Percentiles rank a stretch among this genome's conserved stretches.
Conservation (phyloP, 2,113 vertebrate genomes). For the Lanius ludovicianus region DNA sequence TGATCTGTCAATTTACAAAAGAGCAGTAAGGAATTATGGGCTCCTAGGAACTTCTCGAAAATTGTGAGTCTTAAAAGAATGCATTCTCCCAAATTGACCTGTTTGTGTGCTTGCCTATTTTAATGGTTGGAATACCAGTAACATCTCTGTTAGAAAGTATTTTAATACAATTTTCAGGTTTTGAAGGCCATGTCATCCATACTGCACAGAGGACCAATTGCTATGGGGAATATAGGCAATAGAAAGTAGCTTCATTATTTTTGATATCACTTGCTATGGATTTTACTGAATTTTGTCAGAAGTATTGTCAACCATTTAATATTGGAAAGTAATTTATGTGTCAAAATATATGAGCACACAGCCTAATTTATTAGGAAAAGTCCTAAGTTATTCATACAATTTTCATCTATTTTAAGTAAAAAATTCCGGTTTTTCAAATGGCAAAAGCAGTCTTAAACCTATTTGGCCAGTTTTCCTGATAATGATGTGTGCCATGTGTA, state of each 20-base stretch:
- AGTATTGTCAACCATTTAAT: neutral
- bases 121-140: neutral
- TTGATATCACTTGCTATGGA: neutral
- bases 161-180: neutral
- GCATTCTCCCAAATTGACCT: neutral
- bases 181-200: neutral
- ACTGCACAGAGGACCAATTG: neutral
- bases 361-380: neutral
- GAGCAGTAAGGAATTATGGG: neutral
- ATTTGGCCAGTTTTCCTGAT: neutral
- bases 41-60: neutral
- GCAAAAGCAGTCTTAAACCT: neutral
- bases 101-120: neutral
- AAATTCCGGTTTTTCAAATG: neutral
- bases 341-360: neutral
- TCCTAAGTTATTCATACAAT: neutral
- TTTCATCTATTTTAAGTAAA: neutral
- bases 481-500: neutral
- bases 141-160: neutral
- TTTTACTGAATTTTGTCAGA: neutral
- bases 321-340: neutral
- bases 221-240: rapidly evolving
- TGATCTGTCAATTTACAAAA: neutral
- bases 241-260: neutral
- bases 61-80: neutral